Conservation (phyloP, 2,797 vertebrate genomes). For the Sebastes vulpes region DNA sequence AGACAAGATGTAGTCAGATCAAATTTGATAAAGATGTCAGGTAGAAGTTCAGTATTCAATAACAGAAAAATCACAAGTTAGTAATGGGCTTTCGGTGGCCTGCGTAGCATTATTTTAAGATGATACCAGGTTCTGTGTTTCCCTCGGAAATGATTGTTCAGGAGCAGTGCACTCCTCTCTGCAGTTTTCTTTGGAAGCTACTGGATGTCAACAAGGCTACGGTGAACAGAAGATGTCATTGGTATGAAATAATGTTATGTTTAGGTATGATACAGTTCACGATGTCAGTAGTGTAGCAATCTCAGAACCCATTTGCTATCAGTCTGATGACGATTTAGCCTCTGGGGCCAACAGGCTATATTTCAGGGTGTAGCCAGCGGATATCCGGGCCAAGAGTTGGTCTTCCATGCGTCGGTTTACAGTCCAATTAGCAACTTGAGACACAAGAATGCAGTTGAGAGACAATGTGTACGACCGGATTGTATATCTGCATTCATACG, state of each 20-base stretch:
- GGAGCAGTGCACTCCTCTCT: not conserved
- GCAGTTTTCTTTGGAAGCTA: not conserved
- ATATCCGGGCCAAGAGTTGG: not conserved
- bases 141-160: not conserved
- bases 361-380: no score
- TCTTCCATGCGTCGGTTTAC: not conserved
- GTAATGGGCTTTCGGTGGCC: not conserved
- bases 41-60: not conserved
- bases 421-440: not conserved
- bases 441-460: not conserved
- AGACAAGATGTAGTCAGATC: not conserved
- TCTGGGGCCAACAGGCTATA: not conserved
- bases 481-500: not conserved
- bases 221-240: not conserved
- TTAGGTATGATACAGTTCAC: not conserved
- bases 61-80: not conserved
- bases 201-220: not conserved
- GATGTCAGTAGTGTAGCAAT: not conserved
- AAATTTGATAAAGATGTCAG: not conserved
- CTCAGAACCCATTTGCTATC: not conserved
- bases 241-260: not conserved
- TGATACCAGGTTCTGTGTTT: not conserved
- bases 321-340: not conserved
- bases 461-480: not conserved
- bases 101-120: not conserved